Conservation (phyloP, 2,113 vertebrate species). For the Crocuta crocuta region DNA sequence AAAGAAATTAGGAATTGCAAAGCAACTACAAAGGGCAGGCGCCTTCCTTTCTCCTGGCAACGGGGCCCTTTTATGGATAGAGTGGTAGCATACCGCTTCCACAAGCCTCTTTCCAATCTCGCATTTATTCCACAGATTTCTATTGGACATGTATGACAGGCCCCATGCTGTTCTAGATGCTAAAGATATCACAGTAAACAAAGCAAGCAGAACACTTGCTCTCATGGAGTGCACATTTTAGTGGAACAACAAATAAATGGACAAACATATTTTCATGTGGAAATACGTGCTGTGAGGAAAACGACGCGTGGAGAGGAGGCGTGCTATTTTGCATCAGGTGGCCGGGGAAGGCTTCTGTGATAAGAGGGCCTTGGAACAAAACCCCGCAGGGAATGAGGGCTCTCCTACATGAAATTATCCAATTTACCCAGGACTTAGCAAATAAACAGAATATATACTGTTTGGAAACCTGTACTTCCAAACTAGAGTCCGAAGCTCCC, state of each 20-base stretch:
- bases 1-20: neutral
- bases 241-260: neutral
- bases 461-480: neutral
- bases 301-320: neutral
- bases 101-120: neutral
- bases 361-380: neutral
- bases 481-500: neutral
- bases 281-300: neutral
- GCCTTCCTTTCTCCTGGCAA: neutral
- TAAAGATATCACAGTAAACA: neutral
- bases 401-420: neutral
- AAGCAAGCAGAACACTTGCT: neutral
- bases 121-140: neutral
- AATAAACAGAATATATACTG: neutral
- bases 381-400: neutral
- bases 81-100: fast-evolving
- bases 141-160: neutral
- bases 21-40: neutral
- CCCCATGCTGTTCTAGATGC: neutral
- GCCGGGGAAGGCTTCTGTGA: neutral
- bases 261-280: neutral
- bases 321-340: neutral
- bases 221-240: fast-evolving
- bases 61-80: neutral
- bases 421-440: neutral